A percentile compares a stretch with the other conserved stretches of the same genome.
Evolutionary conservation across 2,888 invertebrate species (phyloP).

Genomic region (Ecliptopera silaceata): DNA sequence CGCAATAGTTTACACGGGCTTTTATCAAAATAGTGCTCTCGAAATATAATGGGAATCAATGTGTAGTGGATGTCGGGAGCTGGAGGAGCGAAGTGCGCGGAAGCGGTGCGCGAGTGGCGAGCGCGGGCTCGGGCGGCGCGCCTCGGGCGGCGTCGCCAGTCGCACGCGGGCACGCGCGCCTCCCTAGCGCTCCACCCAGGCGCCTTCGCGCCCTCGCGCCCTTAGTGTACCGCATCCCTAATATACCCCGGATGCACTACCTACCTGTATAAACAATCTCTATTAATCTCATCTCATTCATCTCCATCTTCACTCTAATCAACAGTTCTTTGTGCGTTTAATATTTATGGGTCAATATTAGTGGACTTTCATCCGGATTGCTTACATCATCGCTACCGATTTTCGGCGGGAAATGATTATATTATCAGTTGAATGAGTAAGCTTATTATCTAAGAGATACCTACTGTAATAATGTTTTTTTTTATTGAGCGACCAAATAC

Average conservation of each 20-base stretch:
- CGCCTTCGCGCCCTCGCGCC: slow-evolving; percentile 65
- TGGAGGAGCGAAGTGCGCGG: slow-evolving; percentile 48
- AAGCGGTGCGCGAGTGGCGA: slow-evolving; percentile 33
- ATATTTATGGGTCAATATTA: slow-evolving; percentile 71
- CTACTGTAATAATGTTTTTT: neutral
- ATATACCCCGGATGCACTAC: slow-evolving; percentile 47
- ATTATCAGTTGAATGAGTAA: slow-evolving; percentile 4
- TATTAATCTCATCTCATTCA: slow-evolving; percentile 5
- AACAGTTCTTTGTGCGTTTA: slow-evolving; percentile 43
- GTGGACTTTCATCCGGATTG: slow-evolving; percentile 58
- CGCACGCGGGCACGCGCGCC: slow-evolving; percentile 77
- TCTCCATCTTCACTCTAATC: slow-evolving; percentile 12
- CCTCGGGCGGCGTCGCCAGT: slow-evolving; percentile 57
- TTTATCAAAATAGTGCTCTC: slow-evolving; percentile 33
- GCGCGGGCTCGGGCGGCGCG: slow-evolving; percentile 33
- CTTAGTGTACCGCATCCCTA: slow-evolving; percentile 51
- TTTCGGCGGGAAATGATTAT: slow-evolving; percentile 74
- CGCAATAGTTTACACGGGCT: slow-evolving; percentile 18
- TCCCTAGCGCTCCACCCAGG: slow-evolving; percentile 60
- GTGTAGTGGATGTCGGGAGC: slow-evolving; percentile 45
- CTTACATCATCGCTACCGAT: slow-evolving; percentile 68
- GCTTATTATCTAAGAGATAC: neutral
- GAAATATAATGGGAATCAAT: slow-evolving; percentile 42
- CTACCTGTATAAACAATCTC: slow-evolving; percentile 17
- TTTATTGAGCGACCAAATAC: too few relatives aligned